Evolutionary conservation across 2,113 vertebrate species (phyloP).

Genomic region (Macquaria ambigua): DNA sequence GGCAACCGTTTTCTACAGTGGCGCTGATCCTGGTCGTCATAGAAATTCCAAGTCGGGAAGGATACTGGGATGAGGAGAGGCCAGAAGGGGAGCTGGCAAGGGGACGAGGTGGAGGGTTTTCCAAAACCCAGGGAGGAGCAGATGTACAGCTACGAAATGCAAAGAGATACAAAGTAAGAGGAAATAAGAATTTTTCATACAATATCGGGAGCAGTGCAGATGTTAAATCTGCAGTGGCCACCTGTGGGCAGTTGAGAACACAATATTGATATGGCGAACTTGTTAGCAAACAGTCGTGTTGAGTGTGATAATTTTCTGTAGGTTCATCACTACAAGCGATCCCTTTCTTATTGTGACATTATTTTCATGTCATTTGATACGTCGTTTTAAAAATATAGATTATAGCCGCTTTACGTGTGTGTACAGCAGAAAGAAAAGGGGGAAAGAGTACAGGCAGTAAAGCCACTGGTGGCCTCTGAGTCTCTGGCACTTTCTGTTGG

Average conservation of each 20-base stretch:
- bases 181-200: background rate
- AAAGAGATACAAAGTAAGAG: background rate
- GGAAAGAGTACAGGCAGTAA: background rate
- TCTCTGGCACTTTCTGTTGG: conserved; percentile 4
- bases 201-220: background rate
- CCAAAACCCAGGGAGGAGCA: conserved; percentile 80
- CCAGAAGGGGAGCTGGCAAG: conserved; percentile 78
- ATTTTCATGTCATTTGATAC: background rate
- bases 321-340: background rate
- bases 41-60: conserved; percentile 83
- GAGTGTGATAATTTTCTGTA: background rate
- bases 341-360: background rate
- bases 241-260: background rate
- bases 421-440: background rate
- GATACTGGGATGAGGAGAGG: conserved; percentile 74
- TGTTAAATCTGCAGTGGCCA: background rate
- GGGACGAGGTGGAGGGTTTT: conserved; percentile 88
- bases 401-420: background rate
- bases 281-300: background rate
- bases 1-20: conserved; percentile 89
- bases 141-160: conserved; percentile 57
- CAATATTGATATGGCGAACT: background rate
- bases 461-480: background rate
- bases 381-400: background rate
- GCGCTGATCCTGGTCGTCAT: conserved; percentile 89